These are phyloP conservation scores for Heliconius charithonia DNA, from an alignment of 2,888 invertebrate species.

Conservation along the genomic window DNA sequence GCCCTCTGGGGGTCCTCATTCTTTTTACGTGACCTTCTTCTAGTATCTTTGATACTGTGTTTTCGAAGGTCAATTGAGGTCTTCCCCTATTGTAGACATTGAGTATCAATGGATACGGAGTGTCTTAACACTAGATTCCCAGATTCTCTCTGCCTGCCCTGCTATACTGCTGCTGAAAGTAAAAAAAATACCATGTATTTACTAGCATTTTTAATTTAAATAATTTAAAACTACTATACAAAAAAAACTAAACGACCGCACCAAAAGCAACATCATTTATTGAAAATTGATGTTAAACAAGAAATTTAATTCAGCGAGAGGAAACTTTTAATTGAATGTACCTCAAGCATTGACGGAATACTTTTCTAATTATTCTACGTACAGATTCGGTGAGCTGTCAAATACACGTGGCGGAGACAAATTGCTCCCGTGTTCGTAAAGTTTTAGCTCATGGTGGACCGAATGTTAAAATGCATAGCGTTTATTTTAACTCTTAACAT, in stretches of 20 bases:
- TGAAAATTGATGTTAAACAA: constrained; percentile 23
- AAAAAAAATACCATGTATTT: too few species aligned
- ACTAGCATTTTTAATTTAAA: too few species aligned
- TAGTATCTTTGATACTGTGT: too few species aligned
- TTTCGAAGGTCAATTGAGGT: too few species aligned
- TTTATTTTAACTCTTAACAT: not conserved
- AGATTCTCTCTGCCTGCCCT: too few species aligned
- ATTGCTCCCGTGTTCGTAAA: constrained; percentile 39
- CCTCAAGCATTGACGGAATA: constrained; percentile 57
- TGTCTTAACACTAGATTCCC: too few species aligned
- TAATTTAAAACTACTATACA: not conserved
- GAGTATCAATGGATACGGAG: too few species aligned
- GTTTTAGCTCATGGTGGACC: constrained; percentile 5
- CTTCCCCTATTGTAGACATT: too few species aligned
- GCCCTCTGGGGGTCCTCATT: too few species aligned
- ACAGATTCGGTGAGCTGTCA: constrained; percentile 36
- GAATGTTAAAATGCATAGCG: not conserved
- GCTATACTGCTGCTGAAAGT: too few species aligned
- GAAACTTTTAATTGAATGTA: constrained; percentile 70
- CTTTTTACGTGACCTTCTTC: too few species aligned
- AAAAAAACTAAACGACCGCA: not conserved
- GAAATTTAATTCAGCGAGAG: constrained; percentile 32
- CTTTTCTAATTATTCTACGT: constrained; percentile 61
- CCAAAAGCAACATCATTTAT: not conserved
- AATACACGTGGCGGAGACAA: constrained; percentile 40